Evolutionary conservation across 2,113 vertebrate genomes (phyloP).

Genomic region (Panthera uncia): DNA sequence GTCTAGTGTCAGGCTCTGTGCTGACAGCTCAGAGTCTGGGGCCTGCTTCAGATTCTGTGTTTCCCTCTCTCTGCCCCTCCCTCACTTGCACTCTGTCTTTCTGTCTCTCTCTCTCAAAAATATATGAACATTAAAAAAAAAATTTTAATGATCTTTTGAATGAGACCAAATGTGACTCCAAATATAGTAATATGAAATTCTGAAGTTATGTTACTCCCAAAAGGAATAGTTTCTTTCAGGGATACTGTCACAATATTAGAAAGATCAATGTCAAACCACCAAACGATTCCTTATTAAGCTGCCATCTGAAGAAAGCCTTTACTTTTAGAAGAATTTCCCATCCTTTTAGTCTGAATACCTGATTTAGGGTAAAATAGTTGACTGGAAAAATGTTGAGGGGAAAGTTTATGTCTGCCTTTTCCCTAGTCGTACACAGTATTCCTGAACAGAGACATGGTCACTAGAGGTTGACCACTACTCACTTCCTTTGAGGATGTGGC

Average conservation of each 20-base stretch:
- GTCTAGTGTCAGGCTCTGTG: too few species aligned
- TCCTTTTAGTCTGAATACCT: slow-evolving; percentile 31
- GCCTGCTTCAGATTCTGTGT: too few species aligned
- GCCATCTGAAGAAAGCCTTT: background rate
- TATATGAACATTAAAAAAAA: too few species aligned
- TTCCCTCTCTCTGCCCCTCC: too few species aligned
- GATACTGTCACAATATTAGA: slow-evolving; percentile 63
- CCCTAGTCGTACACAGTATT: background rate
- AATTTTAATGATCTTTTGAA: background rate
- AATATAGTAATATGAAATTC: slow-evolving; percentile 23
- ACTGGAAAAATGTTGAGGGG: background rate
- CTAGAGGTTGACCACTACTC: background rate
- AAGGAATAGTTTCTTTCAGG: background rate
- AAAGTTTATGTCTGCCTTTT: background rate
- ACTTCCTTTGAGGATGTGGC: background rate
- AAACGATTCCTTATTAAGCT: background rate
- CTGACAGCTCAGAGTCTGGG: too few species aligned
- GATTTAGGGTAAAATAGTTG: background rate
- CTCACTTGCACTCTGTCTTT: too few species aligned
- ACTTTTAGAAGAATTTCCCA: background rate
- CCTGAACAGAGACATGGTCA: background rate
- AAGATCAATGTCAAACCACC: slow-evolving; percentile 14
- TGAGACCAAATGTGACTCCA: background rate
- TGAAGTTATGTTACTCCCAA: background rate
- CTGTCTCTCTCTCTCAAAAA: too few species aligned